Evolutionary conservation across 2,797 vertebrate species (phyloP).

Genomic region (Chaenodraco wilsoni): DNA sequence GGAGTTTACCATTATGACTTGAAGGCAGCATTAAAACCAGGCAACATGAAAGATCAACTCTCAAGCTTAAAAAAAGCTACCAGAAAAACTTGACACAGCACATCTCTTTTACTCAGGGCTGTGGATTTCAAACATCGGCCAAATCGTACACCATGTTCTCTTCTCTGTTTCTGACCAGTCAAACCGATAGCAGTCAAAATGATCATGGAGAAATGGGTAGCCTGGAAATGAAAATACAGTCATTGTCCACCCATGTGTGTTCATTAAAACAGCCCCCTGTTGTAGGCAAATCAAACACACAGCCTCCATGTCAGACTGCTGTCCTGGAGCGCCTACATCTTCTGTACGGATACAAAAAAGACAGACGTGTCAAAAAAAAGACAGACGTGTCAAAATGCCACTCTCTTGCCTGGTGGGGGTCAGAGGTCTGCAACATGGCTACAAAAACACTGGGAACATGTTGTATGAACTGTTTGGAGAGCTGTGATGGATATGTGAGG

Average conservation of each 20-base stretch:
- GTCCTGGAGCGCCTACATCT: slow-evolving; percentile 5
- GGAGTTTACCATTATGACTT: slow-evolving; percentile 65
- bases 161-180: slow-evolving; percentile 4
- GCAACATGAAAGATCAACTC: slow-evolving; percentile 60
- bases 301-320: slow-evolving; percentile 23
- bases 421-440: slow-evolving; percentile 37
- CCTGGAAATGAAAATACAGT: slow-evolving; percentile 17
- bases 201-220: slow-evolving; percentile 4
- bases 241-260: neutral
- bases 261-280: slow-evolving; percentile 17
- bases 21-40: slow-evolving; percentile 67
- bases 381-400: slow-evolving; percentile 19
- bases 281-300: neutral
- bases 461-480: slow-evolving; percentile 36
- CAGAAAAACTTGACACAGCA: slow-evolving; percentile 48
- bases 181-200: neutral
- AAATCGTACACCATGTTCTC: neutral
- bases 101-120: slow-evolving; percentile 37
- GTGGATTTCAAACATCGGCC: slow-evolving; percentile 35
- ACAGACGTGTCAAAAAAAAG: slow-evolving; percentile 29
- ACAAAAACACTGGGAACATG: slow-evolving; percentile 12
- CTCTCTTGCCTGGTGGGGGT: slow-evolving; percentile 14
- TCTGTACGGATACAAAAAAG: slow-evolving; percentile 11
- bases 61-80: slow-evolving; percentile 18
- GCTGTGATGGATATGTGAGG: slow-evolving; percentile 27